Percentiles rank a stretch among this genome's conserved stretches.
These are phyloP conservation scores for Motacilla tschutschensis DNA, from an alignment of 2,113 vertebrate genomes.

Conservation along the genomic window DNA sequence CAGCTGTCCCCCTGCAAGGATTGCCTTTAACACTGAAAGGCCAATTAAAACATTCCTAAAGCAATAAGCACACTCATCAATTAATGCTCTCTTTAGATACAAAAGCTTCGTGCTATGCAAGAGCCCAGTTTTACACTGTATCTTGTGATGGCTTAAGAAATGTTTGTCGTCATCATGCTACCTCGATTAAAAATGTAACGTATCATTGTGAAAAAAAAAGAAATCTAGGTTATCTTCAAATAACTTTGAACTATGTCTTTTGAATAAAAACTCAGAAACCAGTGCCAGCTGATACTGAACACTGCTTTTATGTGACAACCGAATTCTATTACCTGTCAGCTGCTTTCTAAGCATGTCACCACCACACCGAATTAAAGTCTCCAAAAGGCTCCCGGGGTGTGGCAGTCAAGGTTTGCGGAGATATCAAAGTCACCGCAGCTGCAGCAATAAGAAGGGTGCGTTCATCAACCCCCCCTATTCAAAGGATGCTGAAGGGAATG, in stretches of 20 bases:
- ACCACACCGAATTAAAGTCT: not conserved
- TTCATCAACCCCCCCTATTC: accelerated
- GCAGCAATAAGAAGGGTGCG: not conserved
- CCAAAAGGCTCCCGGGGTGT: not conserved
- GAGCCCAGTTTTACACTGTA: not conserved
- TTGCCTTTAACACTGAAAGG: not conserved
- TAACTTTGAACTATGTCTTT: not conserved
- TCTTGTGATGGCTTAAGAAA: not conserved
- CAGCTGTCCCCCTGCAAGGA: not conserved
- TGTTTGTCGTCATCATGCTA: accelerated
- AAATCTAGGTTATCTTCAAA: not conserved
- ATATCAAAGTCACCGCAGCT: not conserved
- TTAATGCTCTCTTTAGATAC: not conserved
- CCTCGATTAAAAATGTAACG: not conserved
- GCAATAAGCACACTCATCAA: not conserved
- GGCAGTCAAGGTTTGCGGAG: not conserved
- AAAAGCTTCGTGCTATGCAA: not conserved
- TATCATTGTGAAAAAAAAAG: not conserved
- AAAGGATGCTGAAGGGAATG: not conserved
- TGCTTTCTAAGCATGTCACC: not conserved
- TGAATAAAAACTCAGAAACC: not conserved
- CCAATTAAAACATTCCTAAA: not conserved
- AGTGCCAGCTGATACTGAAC: not conserved
- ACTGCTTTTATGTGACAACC: not conserved
- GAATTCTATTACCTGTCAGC: not conserved